phyloP scores from a whole-genome alignment of 1,140 invertebrate genomes.

The Euura saliciscinereae region DNA sequence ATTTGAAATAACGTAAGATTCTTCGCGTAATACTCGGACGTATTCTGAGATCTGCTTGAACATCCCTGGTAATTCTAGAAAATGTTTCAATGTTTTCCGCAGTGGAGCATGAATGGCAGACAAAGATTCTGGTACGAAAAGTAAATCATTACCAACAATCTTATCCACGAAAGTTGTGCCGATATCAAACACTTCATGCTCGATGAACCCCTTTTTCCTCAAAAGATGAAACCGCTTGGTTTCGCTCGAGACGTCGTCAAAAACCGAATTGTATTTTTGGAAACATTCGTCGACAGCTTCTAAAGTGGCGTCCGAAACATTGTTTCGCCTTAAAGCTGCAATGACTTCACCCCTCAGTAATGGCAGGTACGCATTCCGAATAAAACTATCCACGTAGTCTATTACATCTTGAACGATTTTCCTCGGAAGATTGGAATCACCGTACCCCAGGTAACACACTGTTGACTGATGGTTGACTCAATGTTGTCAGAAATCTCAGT shows the following conservation, averaged over 20 bases:
- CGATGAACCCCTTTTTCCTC: constrained; percentile 22
- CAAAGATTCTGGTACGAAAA: constrained; percentile 18
- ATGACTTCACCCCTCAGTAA: constrained; percentile 23
- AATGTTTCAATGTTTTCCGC: constrained; percentile 27
- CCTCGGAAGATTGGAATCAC: constrained; percentile 20
- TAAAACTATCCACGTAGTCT: constrained; percentile 19
- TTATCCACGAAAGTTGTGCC: constrained; percentile 18
- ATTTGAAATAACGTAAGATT: constrained; percentile 23
- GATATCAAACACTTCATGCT: constrained; percentile 19
- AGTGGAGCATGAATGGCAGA: constrained; percentile 22
- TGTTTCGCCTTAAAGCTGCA: constrained; percentile 12
- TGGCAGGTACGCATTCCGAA: constrained; percentile 14
- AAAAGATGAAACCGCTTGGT: constrained; percentile 21
- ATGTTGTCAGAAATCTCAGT: too few relatives aligned
- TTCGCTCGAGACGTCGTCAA: constrained; percentile 20
- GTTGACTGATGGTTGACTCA: too few relatives aligned
- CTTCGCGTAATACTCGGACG: constrained; percentile 17
- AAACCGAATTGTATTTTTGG: constrained; percentile 14
- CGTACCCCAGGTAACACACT: too few relatives aligned
- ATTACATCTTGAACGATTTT: constrained; percentile 23
- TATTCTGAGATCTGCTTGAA: constrained; percentile 24
- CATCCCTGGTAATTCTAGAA: constrained; percentile 30
- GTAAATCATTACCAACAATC: constrained; percentile 19
- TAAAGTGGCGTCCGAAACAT: constrained; percentile 10
- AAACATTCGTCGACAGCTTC: constrained; percentile 17